Conservation (phyloP, 2,113 vertebrate species). For the Callipepla californica region DNA sequence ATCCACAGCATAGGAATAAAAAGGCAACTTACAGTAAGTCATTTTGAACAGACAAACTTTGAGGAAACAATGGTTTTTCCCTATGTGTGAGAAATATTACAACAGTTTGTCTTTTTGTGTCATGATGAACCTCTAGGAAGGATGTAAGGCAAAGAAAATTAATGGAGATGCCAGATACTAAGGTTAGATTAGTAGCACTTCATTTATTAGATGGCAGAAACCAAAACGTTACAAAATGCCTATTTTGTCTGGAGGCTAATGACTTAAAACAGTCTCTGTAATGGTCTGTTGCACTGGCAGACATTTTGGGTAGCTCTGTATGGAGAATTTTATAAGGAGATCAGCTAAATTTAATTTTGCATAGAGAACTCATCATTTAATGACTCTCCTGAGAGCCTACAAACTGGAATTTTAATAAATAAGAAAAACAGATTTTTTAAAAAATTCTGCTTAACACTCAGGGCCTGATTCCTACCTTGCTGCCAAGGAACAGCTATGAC, state of each 20-base stretch:
- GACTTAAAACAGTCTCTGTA: slow-evolving; percentile 14
- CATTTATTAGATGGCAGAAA: slow-evolving; percentile 59
- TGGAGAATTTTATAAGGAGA: slow-evolving; percentile 60
- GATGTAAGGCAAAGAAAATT: slow-evolving; percentile 55
- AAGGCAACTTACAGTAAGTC: not conserved
- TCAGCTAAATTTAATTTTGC: slow-evolving; percentile 66
- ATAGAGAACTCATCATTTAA: slow-evolving; percentile 30
- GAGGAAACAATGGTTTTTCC: slow-evolving; percentile 14
- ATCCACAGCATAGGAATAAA: not conserved
- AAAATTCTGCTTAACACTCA: not conserved
- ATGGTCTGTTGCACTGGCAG: slow-evolving; percentile 58
- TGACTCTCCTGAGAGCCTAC: not conserved
- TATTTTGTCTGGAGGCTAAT: slow-evolving; percentile 71
- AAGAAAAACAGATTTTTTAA: slow-evolving; percentile 10
- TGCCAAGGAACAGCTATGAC: not conserved
- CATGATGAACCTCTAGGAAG: slow-evolving; percentile 20
- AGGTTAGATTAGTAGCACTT: slow-evolving; percentile 57
- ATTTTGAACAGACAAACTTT: slow-evolving; percentile 11
- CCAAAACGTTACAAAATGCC: slow-evolving; percentile 61
- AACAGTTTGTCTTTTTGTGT: slow-evolving; percentile 62
- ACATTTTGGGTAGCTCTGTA: slow-evolving; percentile 33
- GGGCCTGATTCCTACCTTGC: not conserved
- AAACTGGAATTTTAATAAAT: slow-evolving; percentile 65
- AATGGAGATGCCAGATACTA: slow-evolving; percentile 62
- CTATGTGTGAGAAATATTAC: slow-evolving; percentile 33